A percentile compares a stretch with the other conserved stretches of the same genome.
Evolutionary conservation across 2,888 invertebrate genomes (phyloP).

Genomic region (Vannuccia rotundouncinata): DNA sequence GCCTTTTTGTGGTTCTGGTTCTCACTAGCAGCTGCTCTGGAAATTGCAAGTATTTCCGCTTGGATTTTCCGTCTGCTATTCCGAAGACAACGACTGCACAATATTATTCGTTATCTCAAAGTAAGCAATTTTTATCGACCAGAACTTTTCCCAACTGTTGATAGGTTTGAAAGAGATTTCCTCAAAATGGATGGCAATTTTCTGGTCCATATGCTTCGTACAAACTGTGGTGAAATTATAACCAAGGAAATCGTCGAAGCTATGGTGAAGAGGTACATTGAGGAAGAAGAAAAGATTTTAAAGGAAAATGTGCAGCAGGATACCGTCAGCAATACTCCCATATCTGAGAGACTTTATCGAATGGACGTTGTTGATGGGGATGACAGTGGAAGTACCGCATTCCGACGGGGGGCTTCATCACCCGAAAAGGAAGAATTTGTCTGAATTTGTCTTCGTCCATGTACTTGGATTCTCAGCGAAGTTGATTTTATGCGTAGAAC

Average conservation of each 20-base stretch:
- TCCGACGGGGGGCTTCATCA: background rate
- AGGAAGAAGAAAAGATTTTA: background rate
- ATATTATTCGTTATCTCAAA: conserved; percentile 25
- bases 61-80: conserved; percentile 27
- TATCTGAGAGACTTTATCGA: background rate
- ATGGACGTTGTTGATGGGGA: background rate
- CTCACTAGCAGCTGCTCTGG: conserved; percentile 24
- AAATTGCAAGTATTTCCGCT: background rate
- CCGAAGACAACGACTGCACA: background rate
- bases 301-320: background rate
- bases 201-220: conserved; percentile 21
- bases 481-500: too few species aligned
- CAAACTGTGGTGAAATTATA: conserved; percentile 29
- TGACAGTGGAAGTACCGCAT: conserved; percentile 1
- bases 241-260: conserved; percentile 24
- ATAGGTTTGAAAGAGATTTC: conserved; percentile 17
- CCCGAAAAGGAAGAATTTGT: background rate
- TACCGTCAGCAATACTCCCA: background rate
- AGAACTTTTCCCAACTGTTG: background rate
- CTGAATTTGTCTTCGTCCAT: too few species aligned
- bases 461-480: too few species aligned
- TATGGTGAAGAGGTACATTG: conserved; percentile 27
- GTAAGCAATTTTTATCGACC: background rate
- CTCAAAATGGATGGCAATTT: conserved; percentile 24
- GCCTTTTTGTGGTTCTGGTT: conserved; percentile 40